Evolutionary conservation across 2,888 invertebrate genomes (phyloP).

Genomic region (Anarsia innoxiella): DNA sequence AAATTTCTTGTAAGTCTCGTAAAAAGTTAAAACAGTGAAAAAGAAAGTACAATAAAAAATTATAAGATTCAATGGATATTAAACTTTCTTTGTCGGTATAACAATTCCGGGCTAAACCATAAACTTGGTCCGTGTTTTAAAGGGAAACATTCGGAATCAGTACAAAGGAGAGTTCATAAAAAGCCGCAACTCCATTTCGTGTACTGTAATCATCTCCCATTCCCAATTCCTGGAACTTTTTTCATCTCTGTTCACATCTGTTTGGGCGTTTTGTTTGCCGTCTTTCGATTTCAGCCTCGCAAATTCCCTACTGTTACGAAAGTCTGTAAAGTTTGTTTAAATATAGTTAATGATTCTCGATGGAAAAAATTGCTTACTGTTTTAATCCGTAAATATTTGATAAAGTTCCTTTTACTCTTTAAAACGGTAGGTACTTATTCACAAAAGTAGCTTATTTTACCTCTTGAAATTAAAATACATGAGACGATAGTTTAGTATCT

Average conservation of each 20-base stretch:
- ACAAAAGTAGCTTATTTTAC: too few relatives aligned
- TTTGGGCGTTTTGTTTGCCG: slow-evolving; percentile 41
- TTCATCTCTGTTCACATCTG: slow-evolving; percentile 73
- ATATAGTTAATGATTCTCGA: too few relatives aligned
- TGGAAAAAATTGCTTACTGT: too few relatives aligned
- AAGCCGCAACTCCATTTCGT: slow-evolving; percentile 64
- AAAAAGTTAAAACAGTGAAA: neutral
- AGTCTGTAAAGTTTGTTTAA: too few relatives aligned
- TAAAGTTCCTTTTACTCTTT: too few relatives aligned
- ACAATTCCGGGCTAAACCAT: slow-evolving; percentile 37
- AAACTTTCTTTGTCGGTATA: slow-evolving; percentile 47
- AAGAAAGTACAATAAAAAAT: slow-evolving; percentile 36
- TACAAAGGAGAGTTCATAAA: slow-evolving; percentile 68
- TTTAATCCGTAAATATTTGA: too few relatives aligned
- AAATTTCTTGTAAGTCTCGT: too few relatives aligned
- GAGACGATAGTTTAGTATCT: too few relatives aligned
- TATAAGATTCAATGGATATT: slow-evolving; percentile 49
- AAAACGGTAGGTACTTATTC: too few relatives aligned
- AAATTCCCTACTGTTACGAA: too few relatives aligned
- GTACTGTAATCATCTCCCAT: slow-evolving; percentile 70
- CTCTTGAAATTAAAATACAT: too few relatives aligned
- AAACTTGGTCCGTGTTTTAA: slow-evolving; percentile 48
- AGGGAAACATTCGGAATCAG: slow-evolving; percentile 61
- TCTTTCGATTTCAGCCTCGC: slow-evolving; percentile 39
- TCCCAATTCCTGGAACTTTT: slow-evolving; percentile 67